Conservation (phyloP, 1,140 invertebrate genomes). For the Trachymyrmex cornetzi region DNA sequence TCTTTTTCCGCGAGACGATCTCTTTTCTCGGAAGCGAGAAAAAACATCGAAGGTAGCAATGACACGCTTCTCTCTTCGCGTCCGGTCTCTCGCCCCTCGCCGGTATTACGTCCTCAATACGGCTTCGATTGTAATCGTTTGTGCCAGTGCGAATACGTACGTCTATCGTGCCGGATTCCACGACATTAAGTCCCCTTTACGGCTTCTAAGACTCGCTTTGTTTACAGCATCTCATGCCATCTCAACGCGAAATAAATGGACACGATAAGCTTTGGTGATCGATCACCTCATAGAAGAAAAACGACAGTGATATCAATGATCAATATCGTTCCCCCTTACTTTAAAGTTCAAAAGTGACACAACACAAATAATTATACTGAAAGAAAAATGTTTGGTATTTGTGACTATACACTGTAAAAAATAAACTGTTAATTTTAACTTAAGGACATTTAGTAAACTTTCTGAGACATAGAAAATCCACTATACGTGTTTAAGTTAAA, state of each 20-base stretch:
- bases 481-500: too few species aligned
- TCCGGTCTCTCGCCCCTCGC: neutral
- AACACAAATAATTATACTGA: too few species aligned
- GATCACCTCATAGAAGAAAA: neutral
- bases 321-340: too few species aligned
- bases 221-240: constrained; percentile 21
- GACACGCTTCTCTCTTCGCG: constrained; percentile 33
- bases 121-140: constrained; percentile 50
- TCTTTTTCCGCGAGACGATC: neutral
- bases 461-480: too few species aligned
- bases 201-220: constrained; percentile 33
- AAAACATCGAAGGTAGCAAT: constrained; percentile 6
- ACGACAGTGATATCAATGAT: neutral
- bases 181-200: constrained; percentile 23
- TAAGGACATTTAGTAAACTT: too few species aligned
- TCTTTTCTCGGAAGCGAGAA: constrained; percentile 31
- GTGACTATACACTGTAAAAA: too few species aligned
- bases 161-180: constrained; percentile 18
- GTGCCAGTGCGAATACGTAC: neutral
- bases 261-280: neutral
- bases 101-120: neutral
- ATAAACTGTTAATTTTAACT: too few species aligned
- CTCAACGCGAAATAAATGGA: constrained; percentile 23
- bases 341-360: too few species aligned
- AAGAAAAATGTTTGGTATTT: too few species aligned